Evolutionary conservation across 1,140 invertebrate species (phyloP).

Genomic region (Ceratoteleas bidentatus): DNA sequence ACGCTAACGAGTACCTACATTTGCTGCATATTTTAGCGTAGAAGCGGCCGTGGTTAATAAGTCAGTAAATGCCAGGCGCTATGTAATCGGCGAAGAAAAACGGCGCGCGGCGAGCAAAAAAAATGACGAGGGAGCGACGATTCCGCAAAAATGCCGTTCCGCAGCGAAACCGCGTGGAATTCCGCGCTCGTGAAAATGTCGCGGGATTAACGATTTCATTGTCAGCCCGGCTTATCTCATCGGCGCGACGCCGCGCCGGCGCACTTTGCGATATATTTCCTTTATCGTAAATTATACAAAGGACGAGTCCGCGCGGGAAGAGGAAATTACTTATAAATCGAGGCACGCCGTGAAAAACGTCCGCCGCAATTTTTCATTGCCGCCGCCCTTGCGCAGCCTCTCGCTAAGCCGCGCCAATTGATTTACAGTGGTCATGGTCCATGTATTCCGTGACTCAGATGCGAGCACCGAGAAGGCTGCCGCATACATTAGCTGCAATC

Average conservation of each 20-base stretch:
- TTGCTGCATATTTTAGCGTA: conserved; percentile 64
- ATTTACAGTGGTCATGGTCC: conserved; percentile 63
- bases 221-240: conserved; percentile 56
- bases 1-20: conserved; percentile 66
- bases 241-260: conserved; percentile 32
- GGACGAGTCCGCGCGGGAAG: too few species aligned
- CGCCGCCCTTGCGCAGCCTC: conserved; percentile 43
- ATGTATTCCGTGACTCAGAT: conserved; percentile 61
- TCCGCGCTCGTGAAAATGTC: conserved; percentile 51
- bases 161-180: conserved; percentile 39
- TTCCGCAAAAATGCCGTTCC: too few species aligned
- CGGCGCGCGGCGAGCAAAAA: background rate
- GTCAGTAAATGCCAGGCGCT: conserved; percentile 62
- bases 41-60: conserved; percentile 63
- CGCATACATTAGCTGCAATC: conserved; percentile 50
- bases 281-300: conserved; percentile 65
- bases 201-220: conserved; percentile 61
- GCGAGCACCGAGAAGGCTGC: conserved; percentile 40
- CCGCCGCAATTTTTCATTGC: conserved; percentile 58
- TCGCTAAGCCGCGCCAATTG: conserved; percentile 49
- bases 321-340: too few species aligned
- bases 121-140: too few species aligned
- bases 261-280: conserved; percentile 55
- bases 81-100: conserved; percentile 47
- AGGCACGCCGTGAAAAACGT: too few species aligned